Base-by-base conservation (phyloP, 2,888 invertebrate species). In the Aphidius colemani region DNA sequence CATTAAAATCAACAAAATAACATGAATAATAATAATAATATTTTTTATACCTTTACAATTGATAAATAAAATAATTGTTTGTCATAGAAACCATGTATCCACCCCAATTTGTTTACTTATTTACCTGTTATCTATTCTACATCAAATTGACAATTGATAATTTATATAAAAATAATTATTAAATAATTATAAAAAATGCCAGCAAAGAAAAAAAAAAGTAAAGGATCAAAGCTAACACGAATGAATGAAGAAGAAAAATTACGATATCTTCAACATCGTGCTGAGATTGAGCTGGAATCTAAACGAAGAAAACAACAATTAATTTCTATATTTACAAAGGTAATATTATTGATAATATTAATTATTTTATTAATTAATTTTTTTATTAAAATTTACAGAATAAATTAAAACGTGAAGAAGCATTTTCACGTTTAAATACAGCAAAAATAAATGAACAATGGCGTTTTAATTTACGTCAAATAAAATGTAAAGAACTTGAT, bases 401-500 rank as follows among this genome's bases (percentile, higher is more conserved):
- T 76, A 94, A 94, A 85, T 83, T 94, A 7, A 91, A 90, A 79
- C 90, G 88, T 68, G 94, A 94, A 80, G 92, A 93, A 78, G 88
- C 88, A 0, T 93, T 90, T 79, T 87, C 90, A 3, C 88, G 93
- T 57, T 83, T 92, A 58, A 94, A 94, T 78, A 86, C 89, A 67
- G 92, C 94, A 0, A 94, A 94, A 84, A 89, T 94, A 60, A 93
- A 94, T 76, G 92, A 93, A 82, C 88, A 90, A 80, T 94, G 94
- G 94, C 88, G 94, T 55, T 90, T 88, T 67, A 87, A 92, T 65
- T 82, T 94, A 61, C 86, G 94, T 0, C 88, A 87, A 76, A 86
- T 90, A 59, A 94, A 94, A 84, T 90, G 90, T 74, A 88, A 88
- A 65, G 90, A 93, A 75, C 85, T 93, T 83, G 86, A 88, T 48